These are phyloP conservation scores for Callorhinus ursinus DNA, from an alignment of 2,113 vertebrate genomes.

Conservation along the genomic window DNA sequence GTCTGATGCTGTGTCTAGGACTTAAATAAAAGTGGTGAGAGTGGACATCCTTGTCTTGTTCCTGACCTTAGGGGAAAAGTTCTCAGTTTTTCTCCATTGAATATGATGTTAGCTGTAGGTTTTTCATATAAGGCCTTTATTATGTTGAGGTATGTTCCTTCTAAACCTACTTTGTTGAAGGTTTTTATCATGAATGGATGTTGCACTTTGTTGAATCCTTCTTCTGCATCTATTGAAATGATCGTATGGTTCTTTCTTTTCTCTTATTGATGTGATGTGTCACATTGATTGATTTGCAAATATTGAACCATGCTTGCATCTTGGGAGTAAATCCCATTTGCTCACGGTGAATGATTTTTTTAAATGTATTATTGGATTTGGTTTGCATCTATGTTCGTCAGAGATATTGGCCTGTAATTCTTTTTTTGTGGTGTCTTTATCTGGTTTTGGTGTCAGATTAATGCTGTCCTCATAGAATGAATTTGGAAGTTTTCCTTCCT, in stretches of 20 bases:
- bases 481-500: not conserved
- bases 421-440: not conserved
- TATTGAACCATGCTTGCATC: not conserved
- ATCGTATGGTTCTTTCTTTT: not conserved
- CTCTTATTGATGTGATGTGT: not conserved
- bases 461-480: not conserved
- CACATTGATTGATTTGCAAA: not conserved
- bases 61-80: not conserved
- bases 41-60: not conserved
- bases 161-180: not conserved
- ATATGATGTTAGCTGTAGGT: not conserved
- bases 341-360: not conserved
- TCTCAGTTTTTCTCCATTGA: not conserved
- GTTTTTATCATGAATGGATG: not conserved
- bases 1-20: not conserved
- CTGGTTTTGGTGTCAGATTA: not conserved
- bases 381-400: not conserved
- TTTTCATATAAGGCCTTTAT: not conserved
- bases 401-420: not conserved
- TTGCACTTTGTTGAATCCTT: not conserved
- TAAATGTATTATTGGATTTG: not conserved
- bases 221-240: not conserved
- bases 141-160: not conserved
- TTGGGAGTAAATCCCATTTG: not conserved
- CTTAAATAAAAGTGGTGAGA: not conserved